These are phyloP conservation scores for Cephus rjabovi DNA, from an alignment of 2,888 invertebrate species.

Conservation along the genomic window DNA sequence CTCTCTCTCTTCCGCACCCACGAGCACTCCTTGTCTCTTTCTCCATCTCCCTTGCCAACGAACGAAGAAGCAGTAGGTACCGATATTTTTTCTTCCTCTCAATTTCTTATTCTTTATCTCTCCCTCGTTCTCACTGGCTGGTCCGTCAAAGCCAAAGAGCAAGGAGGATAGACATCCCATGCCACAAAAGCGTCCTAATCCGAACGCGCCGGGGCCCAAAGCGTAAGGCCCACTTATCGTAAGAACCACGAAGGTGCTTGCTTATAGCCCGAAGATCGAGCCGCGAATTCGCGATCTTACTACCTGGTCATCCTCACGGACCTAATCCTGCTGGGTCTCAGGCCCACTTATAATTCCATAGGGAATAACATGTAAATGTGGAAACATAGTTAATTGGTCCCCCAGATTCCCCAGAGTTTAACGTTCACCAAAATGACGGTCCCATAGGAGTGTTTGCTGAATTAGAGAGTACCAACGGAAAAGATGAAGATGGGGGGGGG, in stretches of 20 bases:
- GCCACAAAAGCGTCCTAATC: background rate
- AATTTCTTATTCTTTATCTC: background rate
- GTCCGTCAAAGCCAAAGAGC: background rate
- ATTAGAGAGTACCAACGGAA: constrained; percentile 35
- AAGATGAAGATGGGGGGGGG: background rate
- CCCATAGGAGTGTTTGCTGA: constrained; percentile 1
- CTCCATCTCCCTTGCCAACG: background rate
- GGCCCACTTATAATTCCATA: background rate
- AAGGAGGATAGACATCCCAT: background rate
- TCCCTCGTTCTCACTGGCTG: constrained; percentile 9
- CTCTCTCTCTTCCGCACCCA: constrained; percentile 15
- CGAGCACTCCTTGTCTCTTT: constrained; percentile 12
- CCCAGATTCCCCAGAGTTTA: background rate
- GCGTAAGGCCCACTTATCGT: background rate
- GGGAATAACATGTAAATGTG: background rate
- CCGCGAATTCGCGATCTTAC: background rate
- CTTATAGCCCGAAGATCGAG: background rate
- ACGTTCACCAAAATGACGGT: background rate
- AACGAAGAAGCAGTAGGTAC: background rate
- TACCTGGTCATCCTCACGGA: background rate
- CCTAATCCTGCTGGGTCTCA: background rate
- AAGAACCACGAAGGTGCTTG: background rate
- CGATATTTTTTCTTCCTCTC: constrained; percentile 1
- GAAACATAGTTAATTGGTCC: background rate
- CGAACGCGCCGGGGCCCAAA: background rate